Conservation (phyloP, 2,113 vertebrate genomes). For the Xyrauchen texanus region DNA sequence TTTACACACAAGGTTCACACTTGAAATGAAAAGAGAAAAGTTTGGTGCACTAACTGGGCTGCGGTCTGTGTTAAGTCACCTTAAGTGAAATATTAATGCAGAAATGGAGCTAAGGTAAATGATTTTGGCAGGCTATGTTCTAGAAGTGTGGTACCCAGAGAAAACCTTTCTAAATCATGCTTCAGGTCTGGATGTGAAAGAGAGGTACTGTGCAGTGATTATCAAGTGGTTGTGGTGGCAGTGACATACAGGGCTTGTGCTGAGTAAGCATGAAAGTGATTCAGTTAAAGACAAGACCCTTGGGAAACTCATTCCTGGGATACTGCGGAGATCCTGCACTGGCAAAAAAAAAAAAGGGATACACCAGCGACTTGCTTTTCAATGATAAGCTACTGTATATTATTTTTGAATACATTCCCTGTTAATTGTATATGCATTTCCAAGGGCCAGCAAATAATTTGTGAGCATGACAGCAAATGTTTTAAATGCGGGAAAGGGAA, state of each 20-base stretch:
- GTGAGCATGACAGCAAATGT: too few relatives aligned
- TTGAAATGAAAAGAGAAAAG: background rate
- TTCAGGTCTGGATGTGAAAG: background rate
- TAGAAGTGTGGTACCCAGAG: background rate
- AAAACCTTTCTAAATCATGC: background rate
- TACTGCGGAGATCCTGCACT: background rate
- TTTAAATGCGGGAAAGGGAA: too few relatives aligned
- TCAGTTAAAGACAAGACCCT: constrained; percentile 29
- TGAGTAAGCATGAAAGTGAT: constrained; percentile 45
- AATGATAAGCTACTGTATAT: background rate
- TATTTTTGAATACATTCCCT: background rate
- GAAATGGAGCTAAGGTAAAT: too few relatives aligned
- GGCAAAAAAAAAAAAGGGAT: background rate
- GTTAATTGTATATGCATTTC: too few relatives aligned
- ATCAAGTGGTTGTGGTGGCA: background rate
- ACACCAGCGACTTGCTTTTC: constrained; percentile 2
- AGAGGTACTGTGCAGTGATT: background rate
- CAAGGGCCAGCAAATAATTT: too few relatives aligned
- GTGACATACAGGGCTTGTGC: constrained; percentile 23
- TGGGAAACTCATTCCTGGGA: constrained; percentile 26
- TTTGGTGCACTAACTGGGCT: background rate
- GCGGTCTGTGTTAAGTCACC: background rate
- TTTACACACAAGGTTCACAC: constrained; percentile 25
- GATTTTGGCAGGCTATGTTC: background rate
- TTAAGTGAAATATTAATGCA: too few relatives aligned